Percentiles rank a stretch among this genome's conserved stretches.
These are phyloP conservation scores for Tragulus kanchil DNA, from an alignment of 2,113 vertebrate genomes.

Conservation along the genomic window DNA sequence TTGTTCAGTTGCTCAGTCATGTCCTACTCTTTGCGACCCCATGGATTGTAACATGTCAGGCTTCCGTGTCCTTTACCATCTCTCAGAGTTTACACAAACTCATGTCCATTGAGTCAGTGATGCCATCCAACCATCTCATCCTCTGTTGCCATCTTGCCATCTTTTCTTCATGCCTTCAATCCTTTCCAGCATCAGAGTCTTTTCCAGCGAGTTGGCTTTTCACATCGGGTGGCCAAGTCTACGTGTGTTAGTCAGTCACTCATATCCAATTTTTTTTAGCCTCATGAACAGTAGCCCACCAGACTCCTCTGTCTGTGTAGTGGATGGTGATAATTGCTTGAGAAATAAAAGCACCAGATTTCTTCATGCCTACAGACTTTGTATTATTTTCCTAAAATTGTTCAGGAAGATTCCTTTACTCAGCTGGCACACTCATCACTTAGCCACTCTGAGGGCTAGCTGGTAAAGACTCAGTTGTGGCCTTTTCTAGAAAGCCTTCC, in stretches of 20 bases:
- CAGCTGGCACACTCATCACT: not conserved
- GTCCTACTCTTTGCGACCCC: not conserved
- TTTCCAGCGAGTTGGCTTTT: not conserved
- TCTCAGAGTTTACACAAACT: not conserved
- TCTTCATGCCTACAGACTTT: slow-evolving; percentile 42
- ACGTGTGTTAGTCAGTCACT: not conserved
- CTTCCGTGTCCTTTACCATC: not conserved
- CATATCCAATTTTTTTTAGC: not conserved
- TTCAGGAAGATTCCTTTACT: not conserved
- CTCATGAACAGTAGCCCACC: not conserved
- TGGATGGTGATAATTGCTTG: not conserved
- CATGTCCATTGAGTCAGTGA: not conserved
- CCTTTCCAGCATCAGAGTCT: not conserved
- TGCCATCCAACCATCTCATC: not conserved
- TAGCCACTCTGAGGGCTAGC: not conserved
- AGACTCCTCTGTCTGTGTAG: too few species aligned
- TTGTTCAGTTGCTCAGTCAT: not conserved
- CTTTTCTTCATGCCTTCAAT: not conserved
- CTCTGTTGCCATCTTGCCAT: not conserved
- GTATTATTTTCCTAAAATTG: slow-evolving; percentile 15
- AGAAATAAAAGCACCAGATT: slow-evolving; percentile 21
- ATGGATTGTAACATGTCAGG: not conserved
- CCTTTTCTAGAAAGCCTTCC: not conserved
- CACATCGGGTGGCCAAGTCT: not conserved
- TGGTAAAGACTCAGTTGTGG: not conserved